Evolutionary conservation across 2,888 invertebrate species (phyloP), one percentile per base, ranked within the genome.

Genomic region (Eremobia ochroleuca): DNA sequence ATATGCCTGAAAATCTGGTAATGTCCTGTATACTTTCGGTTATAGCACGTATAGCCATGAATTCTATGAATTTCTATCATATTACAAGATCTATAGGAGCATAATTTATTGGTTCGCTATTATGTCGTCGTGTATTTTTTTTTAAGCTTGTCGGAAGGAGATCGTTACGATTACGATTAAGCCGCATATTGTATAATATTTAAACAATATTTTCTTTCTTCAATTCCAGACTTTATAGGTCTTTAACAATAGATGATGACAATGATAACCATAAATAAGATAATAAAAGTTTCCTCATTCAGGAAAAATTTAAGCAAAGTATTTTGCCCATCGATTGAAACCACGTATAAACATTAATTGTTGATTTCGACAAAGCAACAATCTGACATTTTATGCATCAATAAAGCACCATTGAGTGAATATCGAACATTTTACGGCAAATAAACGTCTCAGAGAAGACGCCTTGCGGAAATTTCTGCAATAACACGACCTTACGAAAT

Each of bases 351-450:
- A 78, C 37, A 79, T 71, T 77, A 71, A 75, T 79, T 31, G 55
- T 80, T 80, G 28, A 65, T 61, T 77, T 59, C 37, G 40, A 76
- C 79, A 78, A 64, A 77, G 52, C 79, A 82, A 83, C 85, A 85
- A 85, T 87, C 73, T 43, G 68, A 83, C 78, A 52, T 79, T 82
- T 81, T 79, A 83, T 76, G 70, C 68, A 78, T 64, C 76, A 70
- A 81, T 87, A 80, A 82, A 87, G 43, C 68, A 62, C 49, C 59
- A 65, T 31, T 58, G 46, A 77, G 73, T 69, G 66, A 77, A 77
- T 80, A 87, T 80, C 67, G 73, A 77, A 82, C 61, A 76, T 70
- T 69, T 77, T 28, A 80, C 75, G 66, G 64, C 75, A 72, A 76
- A 74, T 52, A 68, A 74, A 70, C 73, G 81, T 43, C 34, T 25